These are phyloP conservation scores for Drosophila algonquin DNA, from an alignment of 2,888 invertebrate species.

Conservation along the genomic window DNA sequence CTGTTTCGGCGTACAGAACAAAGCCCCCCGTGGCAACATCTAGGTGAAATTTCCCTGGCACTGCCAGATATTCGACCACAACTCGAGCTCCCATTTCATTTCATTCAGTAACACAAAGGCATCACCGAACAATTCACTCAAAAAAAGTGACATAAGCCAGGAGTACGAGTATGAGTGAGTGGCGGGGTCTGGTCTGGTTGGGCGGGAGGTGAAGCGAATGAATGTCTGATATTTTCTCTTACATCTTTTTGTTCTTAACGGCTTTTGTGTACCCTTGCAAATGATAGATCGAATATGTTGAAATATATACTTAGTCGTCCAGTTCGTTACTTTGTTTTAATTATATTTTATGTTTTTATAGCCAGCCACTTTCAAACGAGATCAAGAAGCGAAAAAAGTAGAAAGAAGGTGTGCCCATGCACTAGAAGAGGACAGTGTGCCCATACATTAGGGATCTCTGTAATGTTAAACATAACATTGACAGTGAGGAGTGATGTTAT, in stretches of 20 bases:
- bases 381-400: too few relatives aligned
- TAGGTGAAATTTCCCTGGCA: slow-evolving; percentile 1
- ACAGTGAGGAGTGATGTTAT: too few relatives aligned
- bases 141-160: slow-evolving; percentile 21
- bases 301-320: too few relatives aligned
- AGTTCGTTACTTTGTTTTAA: too few relatives aligned
- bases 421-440: too few relatives aligned
- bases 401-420: too few relatives aligned
- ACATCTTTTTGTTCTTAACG: slow-evolving; percentile 6
- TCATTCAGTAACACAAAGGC: slow-evolving; percentile 32
- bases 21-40: background rate
- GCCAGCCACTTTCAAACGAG: too few relatives aligned
- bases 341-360: too few relatives aligned
- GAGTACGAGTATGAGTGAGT: background rate
- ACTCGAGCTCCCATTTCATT: slow-evolving; percentile 30
- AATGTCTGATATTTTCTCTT: slow-evolving; percentile 20
- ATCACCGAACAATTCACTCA: slow-evolving; percentile 31
- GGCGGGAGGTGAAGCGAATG: slow-evolving; percentile 8
- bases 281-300: too few relatives aligned
- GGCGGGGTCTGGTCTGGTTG: background rate
- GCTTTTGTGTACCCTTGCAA: background rate
- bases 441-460: too few relatives aligned
- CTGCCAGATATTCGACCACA: slow-evolving; percentile 15
- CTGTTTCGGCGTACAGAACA: slow-evolving; percentile 1
- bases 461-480: too few relatives aligned